Base-by-base conservation (phyloP, 1,140 invertebrate species). In the Eubasilissa regina region DNA sequence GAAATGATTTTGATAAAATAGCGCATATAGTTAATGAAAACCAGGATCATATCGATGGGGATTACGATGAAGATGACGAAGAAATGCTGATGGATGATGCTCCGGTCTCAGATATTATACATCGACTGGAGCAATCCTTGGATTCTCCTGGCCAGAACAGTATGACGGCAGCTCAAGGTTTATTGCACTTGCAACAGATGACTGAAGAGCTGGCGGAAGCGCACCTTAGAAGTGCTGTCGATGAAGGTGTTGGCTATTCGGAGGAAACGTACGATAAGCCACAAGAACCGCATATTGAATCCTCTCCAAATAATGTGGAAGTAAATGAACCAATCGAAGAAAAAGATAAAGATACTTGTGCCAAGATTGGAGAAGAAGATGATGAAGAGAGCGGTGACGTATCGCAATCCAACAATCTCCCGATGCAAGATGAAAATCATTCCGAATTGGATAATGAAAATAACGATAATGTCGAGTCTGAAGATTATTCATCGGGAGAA, bases 31-130 rank as follows among this genome's bases (percentile, higher is more conserved):
- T 88, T 73, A 68, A 55, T 13, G 85, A 88, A 56, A 79, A 76
- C 66, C 84, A 87, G 64, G 85, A 85, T 11, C 74, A 80, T 43
- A 77, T 81, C 12, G 83, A 86, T 0, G 85, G 84, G 51, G 90
- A 91, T 84, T 91, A 93, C 78, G 87, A 86, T 44, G 90, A 91
- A 64, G 91, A 92, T 19, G 91, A 92, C 80, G 90, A 92, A 78
- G 90, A 91, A 80, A 90, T 91, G 84, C 81, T 92, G 53, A 81
- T 89, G 68, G 85, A 85, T 53, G 83, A 83, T 64, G 89, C 88
- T 55, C 90, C 90, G 0, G 91, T 92, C 60, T 87, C 89, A 13
- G 91, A 92, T 81, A 91, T 92, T 56, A 90, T 92, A 17, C 88
- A 89, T 58, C 82, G 90, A 53, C 84, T 92, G 51, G 90, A 90